Evolutionary conservation across 2,113 vertebrate species (phyloP), one percentile per base, ranked within the genome.

Genomic region (Phodopus roborovskii): DNA sequence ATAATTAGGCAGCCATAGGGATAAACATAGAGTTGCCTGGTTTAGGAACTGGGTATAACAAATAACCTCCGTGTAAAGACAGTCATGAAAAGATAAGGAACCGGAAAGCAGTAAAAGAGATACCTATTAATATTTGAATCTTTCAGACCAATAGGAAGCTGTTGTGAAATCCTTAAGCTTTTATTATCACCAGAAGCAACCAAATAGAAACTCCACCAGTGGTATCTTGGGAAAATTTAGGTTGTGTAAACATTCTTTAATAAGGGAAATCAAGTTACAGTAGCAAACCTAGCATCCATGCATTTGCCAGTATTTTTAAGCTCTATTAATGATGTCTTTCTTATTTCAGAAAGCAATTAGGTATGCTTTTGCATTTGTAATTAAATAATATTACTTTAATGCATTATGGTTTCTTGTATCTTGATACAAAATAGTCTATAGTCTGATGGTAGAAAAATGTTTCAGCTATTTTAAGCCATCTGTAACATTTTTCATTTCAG

Each of bases 361-460:
- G 12, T 88, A 33, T 30, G 19, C 68, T 86, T 94, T 88, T n/a
- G 68, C 12, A 28, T 94, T 94, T 97, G 78, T 89, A 83, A 83
- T 95, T 87, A 79, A 92, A 75, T 90, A n/a, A 53, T 71, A 56
- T 30, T 53, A 94, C 87, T 94, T 95, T 87, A 97, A 91, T 84
- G 93, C 11, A 92, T 86, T 90, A 4, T 86, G 26, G 8, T 79
- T 24, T 88, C 75, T 78, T 86, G 1, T 87, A 42, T 90, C 64
- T 96, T 93, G 68, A 62, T 92, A 73, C 45, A 94, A 90, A 91
- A 77, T 68, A 71, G 45, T 45, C 45, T 45, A 45, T 45, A 45
- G 28, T 90, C 68, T 81, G 33, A 75, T 68, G 1, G 82, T 92
- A 36, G 64, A 74, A 48, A 74, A 74, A 94, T 89, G 81, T 96